phyloP scores from a whole-genome alignment of 2,888 invertebrate species.

The Zygogramma bicolorata region DNA sequence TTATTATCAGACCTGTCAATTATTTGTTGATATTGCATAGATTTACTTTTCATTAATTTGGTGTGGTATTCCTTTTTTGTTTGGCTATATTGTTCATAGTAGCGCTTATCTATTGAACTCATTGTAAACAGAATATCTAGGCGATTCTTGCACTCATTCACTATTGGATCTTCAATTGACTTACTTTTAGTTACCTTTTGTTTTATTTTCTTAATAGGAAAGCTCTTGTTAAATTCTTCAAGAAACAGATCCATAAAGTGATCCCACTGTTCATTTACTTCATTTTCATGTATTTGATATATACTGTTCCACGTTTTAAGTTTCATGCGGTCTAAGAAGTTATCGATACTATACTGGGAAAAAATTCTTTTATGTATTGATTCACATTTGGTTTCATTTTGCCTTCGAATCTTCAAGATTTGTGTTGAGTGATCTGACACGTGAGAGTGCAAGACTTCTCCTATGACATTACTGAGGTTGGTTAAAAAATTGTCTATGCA shows the following conservation, averaged over 20 bases:
- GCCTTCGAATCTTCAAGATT: not conserved
- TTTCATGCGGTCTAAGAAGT: not conserved
- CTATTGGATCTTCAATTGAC: not conserved
- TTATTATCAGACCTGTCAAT: too few species aligned
- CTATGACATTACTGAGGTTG: too few species aligned
- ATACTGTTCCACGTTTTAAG: not conserved
- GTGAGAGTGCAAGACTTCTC: too few species aligned
- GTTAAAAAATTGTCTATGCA: too few species aligned
- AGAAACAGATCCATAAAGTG: not conserved
- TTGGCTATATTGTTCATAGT: slow-evolving; percentile 1
- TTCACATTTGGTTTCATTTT: not conserved
- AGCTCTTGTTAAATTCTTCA: not conserved
- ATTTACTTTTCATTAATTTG: not conserved
- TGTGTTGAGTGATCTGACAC: not conserved
- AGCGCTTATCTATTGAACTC: not conserved
- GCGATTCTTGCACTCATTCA: slow-evolving; percentile 5
- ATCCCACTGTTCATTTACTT: not conserved
- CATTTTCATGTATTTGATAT: not conserved
- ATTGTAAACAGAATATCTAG: slow-evolving; percentile 11
- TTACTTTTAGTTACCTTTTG: not conserved
- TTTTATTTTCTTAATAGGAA: too few species aligned
- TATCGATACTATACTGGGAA: slow-evolving; percentile 6
- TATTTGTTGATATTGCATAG: too few species aligned
- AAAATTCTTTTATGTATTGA: not conserved
- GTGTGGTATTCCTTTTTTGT: not conserved